Evolutionary conservation across 2,113 vertebrate species (phyloP).

Genomic region (Scomber japonicus): DNA sequence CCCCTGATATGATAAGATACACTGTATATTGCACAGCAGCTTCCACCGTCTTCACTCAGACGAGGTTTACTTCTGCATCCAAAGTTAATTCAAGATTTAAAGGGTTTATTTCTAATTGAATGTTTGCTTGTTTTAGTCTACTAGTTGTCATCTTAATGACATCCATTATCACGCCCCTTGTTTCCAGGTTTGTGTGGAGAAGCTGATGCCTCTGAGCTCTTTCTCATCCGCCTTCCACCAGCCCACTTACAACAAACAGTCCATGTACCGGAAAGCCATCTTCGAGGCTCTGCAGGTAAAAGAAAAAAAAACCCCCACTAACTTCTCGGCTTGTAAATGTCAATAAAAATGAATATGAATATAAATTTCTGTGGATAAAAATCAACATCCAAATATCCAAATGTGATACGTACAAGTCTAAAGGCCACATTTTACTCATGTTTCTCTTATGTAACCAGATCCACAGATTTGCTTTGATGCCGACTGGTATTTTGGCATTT

Average conservation of each 20-base stretch:
- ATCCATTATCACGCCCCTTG: background rate
- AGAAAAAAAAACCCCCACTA: no score
- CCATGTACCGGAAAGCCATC: slow-evolving; percentile 99
- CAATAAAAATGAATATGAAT: no score
- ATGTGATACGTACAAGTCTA: background rate
- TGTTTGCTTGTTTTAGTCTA: no score
- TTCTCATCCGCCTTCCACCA: slow-evolving; percentile 96
- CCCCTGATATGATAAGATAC: background rate
- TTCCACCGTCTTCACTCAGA: no score
- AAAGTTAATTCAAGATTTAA: slow-evolving; percentile 16
- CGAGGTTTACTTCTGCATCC: background rate
- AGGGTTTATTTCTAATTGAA: background rate
- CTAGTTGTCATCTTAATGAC: background rate
- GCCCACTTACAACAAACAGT: slow-evolving; percentile 97
- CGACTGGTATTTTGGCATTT: slow-evolving; percentile 41
- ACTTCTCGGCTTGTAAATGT: background rate
- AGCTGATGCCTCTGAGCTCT: slow-evolving; percentile 92
- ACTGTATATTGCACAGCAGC: no score
- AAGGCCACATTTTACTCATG: slow-evolving; percentile 22
- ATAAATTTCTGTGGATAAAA: background rate
- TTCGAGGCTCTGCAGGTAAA: slow-evolving; percentile 96
- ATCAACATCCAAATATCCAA: slow-evolving; percentile 21
- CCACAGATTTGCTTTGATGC: slow-evolving; percentile 9
- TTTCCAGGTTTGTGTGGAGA: slow-evolving; percentile 94
- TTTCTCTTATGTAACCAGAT: slow-evolving; percentile 26